These are phyloP conservation scores for Oryzias celebensis DNA, from an alignment of 2,113 vertebrate species.

Conservation along the genomic window DNA sequence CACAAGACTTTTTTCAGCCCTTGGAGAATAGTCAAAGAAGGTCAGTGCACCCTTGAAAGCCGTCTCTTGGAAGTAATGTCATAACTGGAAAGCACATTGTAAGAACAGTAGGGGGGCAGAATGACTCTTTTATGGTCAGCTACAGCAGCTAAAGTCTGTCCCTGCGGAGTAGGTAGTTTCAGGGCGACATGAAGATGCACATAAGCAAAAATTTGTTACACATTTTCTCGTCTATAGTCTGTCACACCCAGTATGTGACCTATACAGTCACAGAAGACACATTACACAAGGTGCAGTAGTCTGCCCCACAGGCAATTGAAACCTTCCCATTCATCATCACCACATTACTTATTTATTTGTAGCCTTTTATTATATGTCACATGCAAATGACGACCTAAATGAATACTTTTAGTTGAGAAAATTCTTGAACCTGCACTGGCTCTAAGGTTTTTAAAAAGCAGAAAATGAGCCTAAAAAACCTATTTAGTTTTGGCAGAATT, in stretches of 20 bases:
- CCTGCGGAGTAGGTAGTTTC: background rate
- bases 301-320: background rate
- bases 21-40: constrained; percentile 91
- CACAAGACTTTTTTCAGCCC: constrained; percentile 89
- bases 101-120: constrained; percentile 2
- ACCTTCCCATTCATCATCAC: constrained; percentile 9
- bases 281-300: constrained; percentile 22
- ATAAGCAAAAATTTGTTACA: background rate
- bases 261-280: constrained; percentile 13
- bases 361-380: background rate
- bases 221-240: background rate
- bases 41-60: constrained; percentile 65
- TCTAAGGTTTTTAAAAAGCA: background rate
- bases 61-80: constrained; percentile 11
- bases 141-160: background rate
- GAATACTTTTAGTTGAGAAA: background rate
- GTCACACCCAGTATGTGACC: background rate
- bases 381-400: background rate
- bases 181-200: constrained; percentile 1
- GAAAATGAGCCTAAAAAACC: no score
- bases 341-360: constrained; percentile 5
- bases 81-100: background rate
- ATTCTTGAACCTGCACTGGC: background rate
- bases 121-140: constrained; percentile 25
- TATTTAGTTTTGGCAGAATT: no score